Conservation (phyloP, 2,888 invertebrate species). For the Hymenopus coronatus region DNA sequence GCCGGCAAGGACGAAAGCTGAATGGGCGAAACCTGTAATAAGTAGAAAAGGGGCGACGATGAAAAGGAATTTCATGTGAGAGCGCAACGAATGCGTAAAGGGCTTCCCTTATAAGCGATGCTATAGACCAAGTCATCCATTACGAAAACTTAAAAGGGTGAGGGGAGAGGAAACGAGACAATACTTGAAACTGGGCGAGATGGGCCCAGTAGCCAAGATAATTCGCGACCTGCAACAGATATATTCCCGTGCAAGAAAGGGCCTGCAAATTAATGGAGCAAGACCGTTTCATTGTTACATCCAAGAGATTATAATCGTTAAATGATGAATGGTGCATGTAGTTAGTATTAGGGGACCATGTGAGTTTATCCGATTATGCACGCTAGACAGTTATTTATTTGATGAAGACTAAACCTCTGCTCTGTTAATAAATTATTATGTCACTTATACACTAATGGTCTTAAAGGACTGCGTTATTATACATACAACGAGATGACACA, state of each 20-base stretch:
- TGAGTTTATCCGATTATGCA: background rate
- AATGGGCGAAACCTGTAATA: background rate
- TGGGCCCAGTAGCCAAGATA: background rate
- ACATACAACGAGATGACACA: no score
- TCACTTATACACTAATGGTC: background rate
- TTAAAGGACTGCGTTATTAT: background rate
- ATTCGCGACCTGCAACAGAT: background rate
- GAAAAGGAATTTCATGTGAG: background rate
- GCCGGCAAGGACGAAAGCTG: background rate
- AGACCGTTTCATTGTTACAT: background rate
- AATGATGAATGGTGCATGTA: background rate
- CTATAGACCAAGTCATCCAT: background rate
- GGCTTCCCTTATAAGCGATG: background rate
- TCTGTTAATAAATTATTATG: background rate
- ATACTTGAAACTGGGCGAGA: background rate
- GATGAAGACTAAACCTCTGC: background rate
- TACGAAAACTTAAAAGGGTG: background rate
- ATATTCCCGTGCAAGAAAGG: background rate
- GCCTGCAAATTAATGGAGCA: background rate
- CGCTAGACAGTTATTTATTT: background rate
- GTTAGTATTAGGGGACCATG: background rate
- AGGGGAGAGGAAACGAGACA: background rate
- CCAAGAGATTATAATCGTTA: background rate
- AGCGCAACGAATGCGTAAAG: background rate
- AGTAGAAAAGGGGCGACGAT: background rate